Evolutionary conservation across 2,888 invertebrate genomes (phyloP), one percentile per base, ranked within the genome.

Genomic region (Ferdinandea cuprea): DNA sequence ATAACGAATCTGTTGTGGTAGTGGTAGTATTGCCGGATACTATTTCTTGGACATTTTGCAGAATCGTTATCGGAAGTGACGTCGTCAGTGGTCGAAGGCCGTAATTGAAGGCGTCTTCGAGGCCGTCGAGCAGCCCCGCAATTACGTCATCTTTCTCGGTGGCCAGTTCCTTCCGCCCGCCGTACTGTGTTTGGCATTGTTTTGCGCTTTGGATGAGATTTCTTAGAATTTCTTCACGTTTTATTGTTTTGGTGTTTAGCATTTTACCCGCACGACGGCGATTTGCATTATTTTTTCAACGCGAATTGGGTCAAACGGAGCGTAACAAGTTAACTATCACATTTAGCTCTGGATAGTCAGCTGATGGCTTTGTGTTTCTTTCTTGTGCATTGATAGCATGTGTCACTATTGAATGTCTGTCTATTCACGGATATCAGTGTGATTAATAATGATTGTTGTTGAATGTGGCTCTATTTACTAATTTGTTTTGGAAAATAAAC

Each of bases 101-200:
- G 92, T 97, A 96, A 61, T 94, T 93, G 40, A 97, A 92, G 2
- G 94, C 94, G 86, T 94, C 93, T 89, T 97, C 97, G 91, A 96
- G 93, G 78, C 94, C 93, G 74, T 94, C 92, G 91, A 95, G 96
- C 58, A 96, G 90, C 85, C 93, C 92, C 15, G 85, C 86, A n/a
- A 90, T 88, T 35, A 81, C 73, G 13, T 88, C 87, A 89, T 98
- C 97, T 87, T 95, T 94, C 91, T 98, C 98, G 11, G 98, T 97
- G 1, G 98, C 98, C 72, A 98, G 91, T 90, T 98, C 97, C 56
- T 95, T 95, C 90, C 96, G 95, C 4, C 96, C 97, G 86, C 96
- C 96, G 92, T 96, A 98, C 73, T 96, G 92, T 85, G 93, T 94
- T 88, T 96, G 97, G 89, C 97, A 97, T 28, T 87, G 86, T 56